A percentile compares a stretch with the other conserved stretches of the same genome.
Conservation (phyloP, 2,113 vertebrate species). For the Irena cyanogastra region DNA sequence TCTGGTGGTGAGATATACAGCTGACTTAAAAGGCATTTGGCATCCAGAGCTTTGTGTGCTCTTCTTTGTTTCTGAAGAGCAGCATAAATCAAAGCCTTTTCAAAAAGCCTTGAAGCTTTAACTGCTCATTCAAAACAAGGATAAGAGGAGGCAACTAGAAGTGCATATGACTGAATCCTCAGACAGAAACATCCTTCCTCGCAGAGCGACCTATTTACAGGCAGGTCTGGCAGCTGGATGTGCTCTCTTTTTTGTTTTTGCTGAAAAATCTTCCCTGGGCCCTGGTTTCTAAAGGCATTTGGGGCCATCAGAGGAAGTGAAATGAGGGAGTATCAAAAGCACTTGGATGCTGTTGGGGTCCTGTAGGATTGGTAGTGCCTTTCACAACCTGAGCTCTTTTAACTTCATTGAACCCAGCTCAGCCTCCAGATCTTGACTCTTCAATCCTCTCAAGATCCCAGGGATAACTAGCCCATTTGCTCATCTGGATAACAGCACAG, state of each 20-base stretch:
- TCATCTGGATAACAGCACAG: background rate
- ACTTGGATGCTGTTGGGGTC: background rate
- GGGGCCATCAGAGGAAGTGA: background rate
- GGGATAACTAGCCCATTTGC: background rate
- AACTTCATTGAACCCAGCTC: background rate
- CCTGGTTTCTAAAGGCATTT: background rate
- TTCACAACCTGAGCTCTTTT: background rate
- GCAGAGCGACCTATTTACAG: background rate
- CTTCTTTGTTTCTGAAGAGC: constrained; percentile 46
- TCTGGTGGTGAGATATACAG: background rate
- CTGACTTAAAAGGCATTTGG: background rate
- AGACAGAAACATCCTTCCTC: background rate
- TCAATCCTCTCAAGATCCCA: background rate
- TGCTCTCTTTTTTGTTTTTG: background rate
- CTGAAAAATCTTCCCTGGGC: background rate
- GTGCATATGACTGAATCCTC: background rate
- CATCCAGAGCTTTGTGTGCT: background rate
- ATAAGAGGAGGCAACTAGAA: background rate
- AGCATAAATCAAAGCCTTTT: constrained; percentile 49
- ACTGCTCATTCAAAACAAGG: constrained; percentile 15
- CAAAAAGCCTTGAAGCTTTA: constrained; percentile 9
- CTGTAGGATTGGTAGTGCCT: background rate
- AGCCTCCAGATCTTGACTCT: background rate
- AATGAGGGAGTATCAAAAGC: background rate
- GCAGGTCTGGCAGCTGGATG: background rate